Percentiles rank a stretch among this genome's conserved stretches.
These are phyloP conservation scores for Helleia helle DNA, from an alignment of 2,888 invertebrate species.

Conservation along the genomic window DNA sequence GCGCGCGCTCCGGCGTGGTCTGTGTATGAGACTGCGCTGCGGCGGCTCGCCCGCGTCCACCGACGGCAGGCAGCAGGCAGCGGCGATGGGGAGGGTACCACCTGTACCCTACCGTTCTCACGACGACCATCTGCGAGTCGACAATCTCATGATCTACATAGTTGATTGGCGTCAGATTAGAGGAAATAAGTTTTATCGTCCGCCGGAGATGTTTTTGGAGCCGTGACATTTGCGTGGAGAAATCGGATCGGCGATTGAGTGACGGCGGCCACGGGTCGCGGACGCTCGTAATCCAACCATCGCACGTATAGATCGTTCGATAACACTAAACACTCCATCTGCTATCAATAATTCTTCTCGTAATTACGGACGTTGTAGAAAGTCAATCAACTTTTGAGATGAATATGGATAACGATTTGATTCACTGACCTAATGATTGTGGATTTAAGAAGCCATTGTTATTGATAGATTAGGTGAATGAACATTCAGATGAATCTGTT, in stretches of 20 bases:
- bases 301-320: constrained; percentile 40
- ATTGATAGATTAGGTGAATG: not conserved
- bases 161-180: constrained; percentile 65
- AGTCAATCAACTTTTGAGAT: constrained; percentile 54
- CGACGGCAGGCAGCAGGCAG: constrained; percentile 67
- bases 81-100: constrained; percentile 57
- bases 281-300: constrained; percentile 44
- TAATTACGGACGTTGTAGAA: constrained; percentile 59
- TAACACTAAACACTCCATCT: constrained; percentile 52
- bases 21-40: constrained; percentile 54
- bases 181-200: constrained; percentile 49
- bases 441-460: not conserved
- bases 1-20: constrained; percentile 48
- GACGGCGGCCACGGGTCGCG: constrained; percentile 47
- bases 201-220: constrained; percentile 40
- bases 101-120: constrained; percentile 68
- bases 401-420: constrained; percentile 17
- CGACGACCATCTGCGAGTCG: constrained; percentile 56
- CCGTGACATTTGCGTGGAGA: constrained; percentile 61
- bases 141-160: constrained; percentile 67
- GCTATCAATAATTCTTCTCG: constrained; percentile 47
- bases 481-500: not conserved
- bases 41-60: constrained; percentile 44
- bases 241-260: constrained; percentile 52
- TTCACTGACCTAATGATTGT: not conserved